These are phyloP conservation scores for Malurus alboscapulatus DNA, from an alignment of 2,113 vertebrate genomes.

Conservation along the genomic window DNA sequence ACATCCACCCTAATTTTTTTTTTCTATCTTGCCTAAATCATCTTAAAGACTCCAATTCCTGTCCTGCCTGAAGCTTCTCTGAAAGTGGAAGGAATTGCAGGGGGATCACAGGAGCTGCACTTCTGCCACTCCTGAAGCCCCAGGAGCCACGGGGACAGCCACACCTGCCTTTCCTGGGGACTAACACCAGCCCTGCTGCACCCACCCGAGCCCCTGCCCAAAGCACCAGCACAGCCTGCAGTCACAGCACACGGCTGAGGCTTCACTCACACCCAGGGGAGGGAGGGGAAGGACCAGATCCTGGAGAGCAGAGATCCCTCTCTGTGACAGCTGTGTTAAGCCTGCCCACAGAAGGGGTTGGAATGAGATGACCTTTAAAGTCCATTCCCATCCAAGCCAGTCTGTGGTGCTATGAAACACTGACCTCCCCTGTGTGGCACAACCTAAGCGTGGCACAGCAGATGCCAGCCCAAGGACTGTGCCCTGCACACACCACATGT, in stretches of 20 bases:
- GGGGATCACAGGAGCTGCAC: not conserved
- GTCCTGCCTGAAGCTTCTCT: not conserved
- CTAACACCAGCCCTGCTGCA: fast-evolving
- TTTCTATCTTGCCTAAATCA: not conserved
- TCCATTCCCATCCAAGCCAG: not conserved
- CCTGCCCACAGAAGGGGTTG: fast-evolving
- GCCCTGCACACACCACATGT: not conserved
- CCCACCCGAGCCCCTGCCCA: not conserved
- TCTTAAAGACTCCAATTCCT: not conserved
- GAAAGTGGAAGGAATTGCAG: not conserved
- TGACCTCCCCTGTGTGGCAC: fast-evolving
- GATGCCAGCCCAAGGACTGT: not conserved
- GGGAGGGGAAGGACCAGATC: not conserved
- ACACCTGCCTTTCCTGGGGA: fast-evolving
- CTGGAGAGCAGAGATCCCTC: not conserved
- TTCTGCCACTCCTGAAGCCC: not conserved
- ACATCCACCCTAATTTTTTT: not conserved
- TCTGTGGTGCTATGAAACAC: not conserved
- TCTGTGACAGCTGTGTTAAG: not conserved
- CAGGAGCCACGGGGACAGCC: not conserved
- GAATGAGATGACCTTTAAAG: not conserved
- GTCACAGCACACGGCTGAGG: not conserved
- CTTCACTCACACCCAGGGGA: fast-evolving
- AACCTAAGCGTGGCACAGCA: not conserved
- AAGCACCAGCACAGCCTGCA: fast-evolving